Percentiles rank a stretch among this genome's conserved stretches.
Conservation (phyloP, 53 echinoderm and acorn worm genomes). For the Glandiceps talaboti region DNA sequence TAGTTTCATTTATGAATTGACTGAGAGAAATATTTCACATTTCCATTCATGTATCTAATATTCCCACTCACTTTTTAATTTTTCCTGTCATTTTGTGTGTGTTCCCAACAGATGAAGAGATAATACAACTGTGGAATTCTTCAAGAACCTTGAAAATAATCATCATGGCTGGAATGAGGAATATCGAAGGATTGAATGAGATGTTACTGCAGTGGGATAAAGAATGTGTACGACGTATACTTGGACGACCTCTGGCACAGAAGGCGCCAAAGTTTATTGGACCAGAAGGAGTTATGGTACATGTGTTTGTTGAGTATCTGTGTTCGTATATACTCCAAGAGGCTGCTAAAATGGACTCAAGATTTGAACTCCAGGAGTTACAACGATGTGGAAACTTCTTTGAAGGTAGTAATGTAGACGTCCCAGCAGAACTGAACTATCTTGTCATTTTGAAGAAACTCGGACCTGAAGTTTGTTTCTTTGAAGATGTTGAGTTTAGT, state of each 20-base stretch:
- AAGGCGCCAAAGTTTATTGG: not conserved
- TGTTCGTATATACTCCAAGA: not conserved
- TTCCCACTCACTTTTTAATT: too few relatives aligned
- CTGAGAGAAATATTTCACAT: too few relatives aligned
- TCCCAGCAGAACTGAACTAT: not conserved
- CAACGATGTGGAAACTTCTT: not conserved
- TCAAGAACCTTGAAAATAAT: too few relatives aligned
- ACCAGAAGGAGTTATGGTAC: not conserved
- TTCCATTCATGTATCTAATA: too few relatives aligned
- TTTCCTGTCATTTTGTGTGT: too few relatives aligned
- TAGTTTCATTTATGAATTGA: too few relatives aligned
- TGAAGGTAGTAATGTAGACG: not conserved
- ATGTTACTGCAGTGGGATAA: not conserved
- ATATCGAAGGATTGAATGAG: not conserved
- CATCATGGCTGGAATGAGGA: not conserved
- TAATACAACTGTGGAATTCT: too few relatives aligned
- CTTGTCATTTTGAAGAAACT: not conserved
- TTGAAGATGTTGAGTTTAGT: not conserved
- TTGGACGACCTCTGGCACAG: not conserved
- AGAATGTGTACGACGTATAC: not conserved
- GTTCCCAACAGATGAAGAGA: too few relatives aligned
- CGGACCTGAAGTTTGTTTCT: not conserved
- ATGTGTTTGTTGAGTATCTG: not conserved
- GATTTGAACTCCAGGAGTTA: not conserved
- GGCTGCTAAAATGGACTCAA: not conserved